Conservation (phyloP, 1,140 invertebrate genomes). For the Drosophila arawakana region DNA sequence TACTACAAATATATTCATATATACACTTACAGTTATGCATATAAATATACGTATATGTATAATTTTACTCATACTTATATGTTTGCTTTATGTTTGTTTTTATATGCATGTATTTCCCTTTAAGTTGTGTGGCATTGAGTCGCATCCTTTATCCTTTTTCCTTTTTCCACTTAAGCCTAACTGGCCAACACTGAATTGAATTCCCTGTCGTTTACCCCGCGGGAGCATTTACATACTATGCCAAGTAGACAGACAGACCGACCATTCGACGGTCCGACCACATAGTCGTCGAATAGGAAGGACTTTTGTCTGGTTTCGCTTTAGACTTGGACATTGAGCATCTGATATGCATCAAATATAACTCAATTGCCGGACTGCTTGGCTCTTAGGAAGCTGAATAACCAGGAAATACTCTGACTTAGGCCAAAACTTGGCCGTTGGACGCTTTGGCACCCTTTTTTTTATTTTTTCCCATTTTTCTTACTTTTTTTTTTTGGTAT, state of each 20-base stretch:
- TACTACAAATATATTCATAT: not conserved
- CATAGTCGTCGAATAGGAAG: constrained; percentile 35
- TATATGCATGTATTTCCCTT: constrained; percentile 29
- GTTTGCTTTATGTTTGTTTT: no score
- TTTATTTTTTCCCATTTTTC: not conserved
- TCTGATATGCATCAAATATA: constrained; percentile 82
- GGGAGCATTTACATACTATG: constrained; percentile 71
- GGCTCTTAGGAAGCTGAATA: constrained; percentile 64
- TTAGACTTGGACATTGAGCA: constrained; percentile 62
- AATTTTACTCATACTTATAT: not conserved
- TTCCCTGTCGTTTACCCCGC: constrained; percentile 45
- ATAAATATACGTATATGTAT: not conserved
- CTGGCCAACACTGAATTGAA: constrained; percentile 48
- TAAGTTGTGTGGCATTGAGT: constrained; percentile 25
- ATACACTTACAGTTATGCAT: constrained; percentile 2
- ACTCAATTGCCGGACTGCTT: constrained; percentile 71
- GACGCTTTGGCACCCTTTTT: constrained; percentile 55
- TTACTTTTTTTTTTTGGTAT: not conserved
- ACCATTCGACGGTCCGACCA: constrained; percentile 23
- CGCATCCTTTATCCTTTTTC: constrained; percentile 30
- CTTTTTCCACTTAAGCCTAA: constrained; percentile 56
- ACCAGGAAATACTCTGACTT: constrained; percentile 76
- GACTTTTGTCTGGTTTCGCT: constrained; percentile 51
- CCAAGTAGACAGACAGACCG: not conserved
- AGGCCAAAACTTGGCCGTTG: constrained; percentile 63